These are phyloP conservation scores for Epizoanthus illoricatus DNA, from an alignment of 92 coral and sea anemone species.

Conservation along the genomic window DNA sequence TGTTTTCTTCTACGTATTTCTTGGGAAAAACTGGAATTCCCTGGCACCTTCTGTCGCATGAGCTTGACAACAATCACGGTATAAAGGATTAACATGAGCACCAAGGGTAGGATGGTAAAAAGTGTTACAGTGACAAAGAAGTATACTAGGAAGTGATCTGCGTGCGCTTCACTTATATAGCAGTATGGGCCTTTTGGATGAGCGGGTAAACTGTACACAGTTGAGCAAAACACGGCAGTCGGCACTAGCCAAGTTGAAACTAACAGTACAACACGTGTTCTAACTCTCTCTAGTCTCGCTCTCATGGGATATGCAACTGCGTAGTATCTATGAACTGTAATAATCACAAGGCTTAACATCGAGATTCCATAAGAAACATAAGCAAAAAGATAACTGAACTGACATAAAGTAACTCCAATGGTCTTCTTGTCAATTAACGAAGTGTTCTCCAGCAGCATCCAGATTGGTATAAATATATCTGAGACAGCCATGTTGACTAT, in stretches of 20 bases:
- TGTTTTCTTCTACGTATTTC: slow-evolving; percentile 2
- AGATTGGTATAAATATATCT: neutral
- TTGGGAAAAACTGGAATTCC: neutral
- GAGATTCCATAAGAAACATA: neutral
- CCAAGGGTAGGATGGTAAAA: neutral
- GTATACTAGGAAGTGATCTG: neutral
- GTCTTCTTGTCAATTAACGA: too few species aligned
- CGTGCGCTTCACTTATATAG: too few species aligned
- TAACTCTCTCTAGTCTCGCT: slow-evolving; percentile 4
- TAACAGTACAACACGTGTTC: too few species aligned
- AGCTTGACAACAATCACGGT: slow-evolving; percentile 4
- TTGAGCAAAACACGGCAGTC: too few species aligned
- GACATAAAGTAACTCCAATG: too few species aligned
- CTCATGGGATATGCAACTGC: slow-evolving; percentile 17
- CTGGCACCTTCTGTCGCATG: slow-evolving; percentile 2
- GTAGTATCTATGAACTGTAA: slow-evolving; percentile 3
- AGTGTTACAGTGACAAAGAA: neutral
- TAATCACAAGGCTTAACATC: slow-evolving; percentile 5
- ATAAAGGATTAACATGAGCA: neutral
- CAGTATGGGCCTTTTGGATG: too few species aligned
- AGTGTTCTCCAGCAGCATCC: too few species aligned
- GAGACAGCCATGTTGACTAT: slow-evolving; percentile 17
- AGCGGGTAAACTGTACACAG: too few species aligned
- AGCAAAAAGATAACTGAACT: too few species aligned
- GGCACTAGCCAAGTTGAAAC: too few species aligned